Conservation (phyloP, 2,888 invertebrate genomes). For the Hypomecis punctinalis region DNA sequence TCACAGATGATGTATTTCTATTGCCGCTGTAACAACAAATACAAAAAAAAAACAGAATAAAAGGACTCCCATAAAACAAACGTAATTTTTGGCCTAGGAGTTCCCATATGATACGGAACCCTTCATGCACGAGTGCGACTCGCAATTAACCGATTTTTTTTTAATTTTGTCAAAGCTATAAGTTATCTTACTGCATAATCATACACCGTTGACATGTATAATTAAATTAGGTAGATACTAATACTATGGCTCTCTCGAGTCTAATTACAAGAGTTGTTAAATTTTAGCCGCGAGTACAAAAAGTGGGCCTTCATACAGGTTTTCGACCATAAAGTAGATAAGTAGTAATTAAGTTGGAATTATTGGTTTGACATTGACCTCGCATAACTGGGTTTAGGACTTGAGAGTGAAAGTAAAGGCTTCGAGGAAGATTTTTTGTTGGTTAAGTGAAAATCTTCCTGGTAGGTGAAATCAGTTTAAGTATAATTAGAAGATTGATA, state of each 20-base stretch:
- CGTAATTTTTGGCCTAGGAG: no score
- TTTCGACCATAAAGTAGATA: slow-evolving; percentile 22
- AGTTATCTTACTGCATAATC: slow-evolving; percentile 11
- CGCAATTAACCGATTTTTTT: no score
- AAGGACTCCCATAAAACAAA: background rate
- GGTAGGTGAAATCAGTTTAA: background rate
- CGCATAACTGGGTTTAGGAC: slow-evolving; percentile 31
- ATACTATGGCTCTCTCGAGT: slow-evolving; percentile 22
- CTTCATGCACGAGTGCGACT: no score
- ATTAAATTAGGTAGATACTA: slow-evolving; percentile 24
- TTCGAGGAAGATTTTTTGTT: background rate
- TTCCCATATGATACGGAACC: background rate
- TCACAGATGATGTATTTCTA: no score
- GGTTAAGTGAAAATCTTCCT: background rate
- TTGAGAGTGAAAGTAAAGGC: slow-evolving; percentile 25
- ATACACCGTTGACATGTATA: slow-evolving; percentile 10
- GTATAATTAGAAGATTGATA: no score
- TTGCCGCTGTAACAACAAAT: no score
- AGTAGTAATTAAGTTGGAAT: slow-evolving; percentile 37
- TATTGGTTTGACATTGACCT: slow-evolving; percentile 40
- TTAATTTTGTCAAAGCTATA: background rate
- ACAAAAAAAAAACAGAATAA: background rate
- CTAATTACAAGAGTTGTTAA: slow-evolving; percentile 24
- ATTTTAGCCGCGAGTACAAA: slow-evolving; percentile 13
- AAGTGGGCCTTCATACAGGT: slow-evolving; percentile 23